These are phyloP conservation scores for Halcyon smyrnensis DNA, from an alignment of 2,797 vertebrate genomes.

Conservation along the genomic window DNA sequence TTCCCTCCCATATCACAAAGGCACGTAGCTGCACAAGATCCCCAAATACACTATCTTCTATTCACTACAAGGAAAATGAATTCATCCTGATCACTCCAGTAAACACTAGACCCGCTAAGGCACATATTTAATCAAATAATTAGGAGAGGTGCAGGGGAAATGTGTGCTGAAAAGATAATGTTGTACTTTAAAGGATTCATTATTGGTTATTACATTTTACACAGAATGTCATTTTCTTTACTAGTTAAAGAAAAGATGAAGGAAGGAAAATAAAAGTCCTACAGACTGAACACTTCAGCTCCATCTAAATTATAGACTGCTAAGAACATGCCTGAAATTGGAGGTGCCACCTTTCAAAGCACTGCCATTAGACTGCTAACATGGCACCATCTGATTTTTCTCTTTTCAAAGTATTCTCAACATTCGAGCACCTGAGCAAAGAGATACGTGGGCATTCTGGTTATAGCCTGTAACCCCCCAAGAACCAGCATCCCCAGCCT, in stretches of 20 bases:
- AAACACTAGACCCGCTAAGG: slow-evolving; percentile 46
- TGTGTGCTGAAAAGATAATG: slow-evolving; percentile 71
- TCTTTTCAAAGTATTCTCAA: background rate
- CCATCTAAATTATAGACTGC: slow-evolving; percentile 52
- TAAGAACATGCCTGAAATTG: background rate
- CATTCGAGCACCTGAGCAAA: background rate
- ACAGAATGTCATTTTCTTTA: slow-evolving; percentile 58
- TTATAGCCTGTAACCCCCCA: background rate
- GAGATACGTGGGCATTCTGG: background rate
- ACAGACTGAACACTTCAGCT: slow-evolving; percentile 4
- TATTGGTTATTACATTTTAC: slow-evolving; percentile 65
- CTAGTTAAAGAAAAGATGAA: slow-evolving; percentile 35
- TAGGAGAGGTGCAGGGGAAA: slow-evolving; percentile 54
- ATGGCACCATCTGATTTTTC: background rate
- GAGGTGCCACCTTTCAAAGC: slow-evolving; percentile 12
- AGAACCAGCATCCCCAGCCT: background rate
- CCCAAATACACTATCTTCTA: slow-evolving; percentile 20
- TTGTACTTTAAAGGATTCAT: slow-evolving; percentile 61
- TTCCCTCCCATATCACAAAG: slow-evolving; percentile 18
- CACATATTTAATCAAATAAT: slow-evolving; percentile 69
- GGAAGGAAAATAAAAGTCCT: slow-evolving; percentile 38
- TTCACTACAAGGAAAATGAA: slow-evolving; percentile 51
- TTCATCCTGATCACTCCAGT: slow-evolving; percentile 55
- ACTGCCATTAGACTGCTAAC: background rate
- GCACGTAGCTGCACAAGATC: slow-evolving; percentile 1